phyloP scores from a whole-genome alignment of 2,888 invertebrate species.

The Drosophila kuntzei region DNA sequence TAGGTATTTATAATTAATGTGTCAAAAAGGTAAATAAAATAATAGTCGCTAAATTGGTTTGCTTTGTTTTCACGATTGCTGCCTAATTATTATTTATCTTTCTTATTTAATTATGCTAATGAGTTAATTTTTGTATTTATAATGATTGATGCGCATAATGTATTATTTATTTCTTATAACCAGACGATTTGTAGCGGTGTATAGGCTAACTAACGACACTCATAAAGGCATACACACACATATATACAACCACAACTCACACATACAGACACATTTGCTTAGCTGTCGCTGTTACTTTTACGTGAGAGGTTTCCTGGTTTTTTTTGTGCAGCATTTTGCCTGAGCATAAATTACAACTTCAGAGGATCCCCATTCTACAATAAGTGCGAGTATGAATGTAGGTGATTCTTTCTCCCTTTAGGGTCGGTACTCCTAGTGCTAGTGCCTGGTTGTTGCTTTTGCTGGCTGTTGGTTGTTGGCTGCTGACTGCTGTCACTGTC shows the following conservation, averaged over 20 bases:
- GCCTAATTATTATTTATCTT: not conserved
- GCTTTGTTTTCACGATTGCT: constrained; percentile 4
- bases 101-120: constrained; percentile 16
- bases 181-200: constrained; percentile 58
- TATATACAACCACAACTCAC: constrained; percentile 3
- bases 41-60: not conserved
- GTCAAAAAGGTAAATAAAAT: too few relatives aligned
- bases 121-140: constrained; percentile 29
- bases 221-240: constrained; percentile 13
- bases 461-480: constrained; percentile 8
- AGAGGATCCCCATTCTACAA: constrained; percentile 43
- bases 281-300: constrained; percentile 50
- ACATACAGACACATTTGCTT: constrained; percentile 22
- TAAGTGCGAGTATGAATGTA: constrained; percentile 1
- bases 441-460: constrained; percentile 5
- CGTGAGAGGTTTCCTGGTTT: constrained; percentile 60
- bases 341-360: constrained; percentile 76
- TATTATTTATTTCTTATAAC: constrained; percentile 56
- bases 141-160: constrained; percentile 56
- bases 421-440: constrained; percentile 11
- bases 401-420: constrained; percentile 28
- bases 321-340: constrained; percentile 68
- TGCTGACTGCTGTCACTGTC: constrained; percentile 52
- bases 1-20: too few relatives aligned
- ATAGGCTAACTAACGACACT: constrained; percentile 64